Evolutionary conservation across 2,888 invertebrate species (phyloP).

Genomic region (Ferdinandea cuprea): DNA sequence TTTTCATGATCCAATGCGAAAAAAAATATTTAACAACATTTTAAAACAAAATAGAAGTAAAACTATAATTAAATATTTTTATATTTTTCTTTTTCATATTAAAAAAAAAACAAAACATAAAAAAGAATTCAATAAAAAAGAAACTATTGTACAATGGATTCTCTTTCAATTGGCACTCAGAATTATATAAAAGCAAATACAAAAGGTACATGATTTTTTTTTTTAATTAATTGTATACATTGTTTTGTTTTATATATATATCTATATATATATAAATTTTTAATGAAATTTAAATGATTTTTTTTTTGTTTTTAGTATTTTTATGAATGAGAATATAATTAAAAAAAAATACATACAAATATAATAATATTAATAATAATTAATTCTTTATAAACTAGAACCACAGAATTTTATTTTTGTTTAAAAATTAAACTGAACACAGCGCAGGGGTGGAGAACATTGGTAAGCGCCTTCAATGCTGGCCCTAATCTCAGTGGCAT

Average conservation of each 20-base stretch:
- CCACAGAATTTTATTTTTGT: constrained; percentile 76
- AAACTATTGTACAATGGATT: constrained; percentile 60
- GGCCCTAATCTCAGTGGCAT: constrained; percentile 23
- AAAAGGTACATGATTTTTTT: constrained; percentile 65
- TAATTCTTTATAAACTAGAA: constrained; percentile 74
- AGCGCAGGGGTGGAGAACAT: constrained; percentile 79
- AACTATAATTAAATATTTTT: constrained; percentile 30
- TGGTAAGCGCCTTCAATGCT: constrained; percentile 56
- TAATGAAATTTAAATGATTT: constrained; percentile 41
- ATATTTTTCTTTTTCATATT: constrained; percentile 14
- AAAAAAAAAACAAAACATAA: constrained; percentile 50
- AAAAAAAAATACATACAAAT: constrained; percentile 71
- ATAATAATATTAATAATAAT: constrained; percentile 76
- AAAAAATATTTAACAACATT: constrained; percentile 68
- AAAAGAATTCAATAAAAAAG: constrained; percentile 50
- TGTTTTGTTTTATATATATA: constrained; percentile 8
- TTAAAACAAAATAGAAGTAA: constrained; percentile 49
- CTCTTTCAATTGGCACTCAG: constrained; percentile 67
- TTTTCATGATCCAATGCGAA: constrained; percentile 13
- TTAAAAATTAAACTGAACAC: constrained; percentile 81
- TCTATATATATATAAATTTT: constrained; percentile 36
- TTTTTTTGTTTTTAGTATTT: constrained; percentile 44
- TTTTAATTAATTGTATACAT: constrained; percentile 34
- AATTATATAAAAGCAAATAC: constrained; percentile 57
- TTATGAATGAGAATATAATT: constrained; percentile 49